Percentiles rank a stretch among this genome's conserved stretches.
Conservation (phyloP, 1,140 invertebrate species). For the Anastrepha ludens region DNA sequence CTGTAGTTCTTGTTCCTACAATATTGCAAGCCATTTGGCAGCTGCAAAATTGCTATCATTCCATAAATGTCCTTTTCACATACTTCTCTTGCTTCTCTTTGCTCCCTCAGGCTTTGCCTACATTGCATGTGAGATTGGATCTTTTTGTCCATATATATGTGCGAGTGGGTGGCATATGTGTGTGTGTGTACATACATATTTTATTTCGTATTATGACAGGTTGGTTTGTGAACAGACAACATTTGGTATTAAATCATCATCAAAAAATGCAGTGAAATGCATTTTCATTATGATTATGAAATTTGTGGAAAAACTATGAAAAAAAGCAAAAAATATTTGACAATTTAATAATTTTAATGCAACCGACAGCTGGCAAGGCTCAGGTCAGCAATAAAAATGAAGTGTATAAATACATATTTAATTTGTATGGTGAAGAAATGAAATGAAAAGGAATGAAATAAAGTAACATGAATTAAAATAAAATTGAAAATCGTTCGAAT, state of each 20-base stretch:
- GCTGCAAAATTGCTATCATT: conserved; percentile 47
- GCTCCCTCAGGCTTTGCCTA: background rate
- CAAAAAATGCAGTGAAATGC: conserved; percentile 31
- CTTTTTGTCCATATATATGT: too few relatives aligned
- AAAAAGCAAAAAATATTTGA: conserved; percentile 13
- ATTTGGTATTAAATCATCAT: conserved; percentile 49
- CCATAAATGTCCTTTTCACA: conserved; percentile 27
- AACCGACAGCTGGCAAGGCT: conserved; percentile 6
- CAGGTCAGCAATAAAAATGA: background rate
- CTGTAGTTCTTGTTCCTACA: background rate
- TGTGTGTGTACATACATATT: background rate
- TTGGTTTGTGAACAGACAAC: conserved; percentile 14
- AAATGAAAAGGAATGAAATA: too few relatives aligned
- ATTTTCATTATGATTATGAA: conserved; percentile 47
- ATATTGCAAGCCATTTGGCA: conserved; percentile 28
- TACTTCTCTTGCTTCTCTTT: background rate
- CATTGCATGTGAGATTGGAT: background rate
- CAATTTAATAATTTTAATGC: conserved; percentile 52
- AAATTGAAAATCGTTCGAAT: too few relatives aligned
- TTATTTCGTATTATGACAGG: conserved; percentile 46
- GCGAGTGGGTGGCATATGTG: too few relatives aligned
- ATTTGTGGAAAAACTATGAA: conserved; percentile 21
- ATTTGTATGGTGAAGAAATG: too few relatives aligned
- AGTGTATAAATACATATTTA: background rate
- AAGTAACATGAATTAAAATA: too few relatives aligned